Base-by-base conservation (phyloP, 2,888 invertebrate genomes). In the Lithodes maja region DNA sequence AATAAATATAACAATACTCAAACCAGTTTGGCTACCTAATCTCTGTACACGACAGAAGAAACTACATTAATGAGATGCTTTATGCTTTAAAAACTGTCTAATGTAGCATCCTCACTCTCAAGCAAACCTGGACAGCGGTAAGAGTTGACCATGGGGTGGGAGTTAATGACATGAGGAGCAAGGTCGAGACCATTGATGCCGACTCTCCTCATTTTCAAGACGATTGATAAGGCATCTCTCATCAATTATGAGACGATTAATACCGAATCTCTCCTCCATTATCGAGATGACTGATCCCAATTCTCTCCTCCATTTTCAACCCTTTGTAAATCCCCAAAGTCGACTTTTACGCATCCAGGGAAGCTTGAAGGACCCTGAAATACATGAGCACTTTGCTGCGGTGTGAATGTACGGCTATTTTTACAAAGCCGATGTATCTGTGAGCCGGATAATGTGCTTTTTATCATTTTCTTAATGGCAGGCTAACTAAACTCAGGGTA, bases 41-140 rank as follows among this genome's bases (percentile, higher is more conserved):
- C 71, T 89, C 71, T 89, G 84, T 84, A 89, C 88, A 89, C 68
- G 78, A 89, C 81, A 85, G 77, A 87, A 83, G 84, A 89, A 75
- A 85, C 85, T 81, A 82, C 82, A 86, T 86, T 77, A 53, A 85
- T 82, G 69, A 85, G 75, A 89, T 84, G 71, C 80, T 80, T 84
- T 85, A 81, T 71, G 55, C 71, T 53, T 86, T 81, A 71, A 71
- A 71, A 86, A 74, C 86, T 75, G 83, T 68, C 83, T 79, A 90
- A 55, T 90, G 90, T 90, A 90, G 90, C 90, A 90, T 90, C 90
- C 90, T 89, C 90, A 90, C 90, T 90, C 88, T 90, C 90, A 90
- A 89, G 83, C 90, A 85, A 71, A 83, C 83, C 88, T 83, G 86
- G 79, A 89, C 83, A 74, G 17, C 83, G 33, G 83, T 50, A 74